Base-by-base conservation (phyloP, 1,140 invertebrate species). In the Pogonomyrmex barbatus region DNA sequence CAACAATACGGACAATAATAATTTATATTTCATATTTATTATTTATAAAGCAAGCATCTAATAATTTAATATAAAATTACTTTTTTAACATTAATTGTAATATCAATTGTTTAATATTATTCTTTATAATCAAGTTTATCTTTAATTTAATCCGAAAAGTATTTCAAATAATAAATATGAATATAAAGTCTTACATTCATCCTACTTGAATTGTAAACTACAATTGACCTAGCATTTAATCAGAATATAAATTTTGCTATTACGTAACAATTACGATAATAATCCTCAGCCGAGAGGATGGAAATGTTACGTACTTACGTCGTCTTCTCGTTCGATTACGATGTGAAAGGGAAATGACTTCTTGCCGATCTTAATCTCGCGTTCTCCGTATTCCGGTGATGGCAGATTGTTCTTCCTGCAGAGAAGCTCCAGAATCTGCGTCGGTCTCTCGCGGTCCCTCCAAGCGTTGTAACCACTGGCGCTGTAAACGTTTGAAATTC, bases 381-480 rank as follows among this genome's bases (percentile, higher is more conserved):
- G 47, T 0, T 62, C 4, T 39, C 45, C 52, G 76, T 95, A 96
- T 77, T 94, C 93, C 0, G 96, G 96, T 2, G 88, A 33, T 2
- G 94, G 94, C 0, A 97, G 92, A 86, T 97, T 96, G 75, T 96
- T 96, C 62, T 96, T 96, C 71, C 95, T 95, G 92, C 98, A 98
- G 0, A 98, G 91, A 33, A 96, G 96, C 42, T 96, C 94, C 4
- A 99, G 94, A 87, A 98, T 97, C 88, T 96, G 96, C 0, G 96
- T 96, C 4, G 98, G 98, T 91, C 96, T 97, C 75, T 96, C 93
- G 0, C 96, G 95, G 93, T 98, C 97, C 45, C 98, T 95, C 98
- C 98, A 99, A 42, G 95, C 95, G 90, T 97, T 97, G 88, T 97
- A 97, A 3, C 98, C 98, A 1, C 87, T 92, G 65, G 96, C 96